Evolutionary conservation across 1,140 invertebrate species (phyloP).

Genomic region (Ips typographus): DNA sequence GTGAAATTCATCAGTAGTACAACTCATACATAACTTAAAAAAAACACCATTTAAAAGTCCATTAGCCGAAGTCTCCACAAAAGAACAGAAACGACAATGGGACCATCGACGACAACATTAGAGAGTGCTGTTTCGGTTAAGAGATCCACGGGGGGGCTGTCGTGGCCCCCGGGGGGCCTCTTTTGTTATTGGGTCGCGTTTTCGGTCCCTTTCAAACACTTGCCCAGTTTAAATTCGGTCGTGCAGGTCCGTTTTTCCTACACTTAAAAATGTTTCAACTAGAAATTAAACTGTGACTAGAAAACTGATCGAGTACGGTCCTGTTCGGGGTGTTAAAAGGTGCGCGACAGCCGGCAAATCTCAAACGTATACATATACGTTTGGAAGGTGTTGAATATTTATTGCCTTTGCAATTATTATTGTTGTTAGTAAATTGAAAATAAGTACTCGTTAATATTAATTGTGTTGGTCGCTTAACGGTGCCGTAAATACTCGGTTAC

Average conservation of each 20-base stretch:
- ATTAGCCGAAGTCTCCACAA: slow-evolving; percentile 28
- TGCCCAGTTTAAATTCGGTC: slow-evolving; percentile 19
- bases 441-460: too few relatives aligned
- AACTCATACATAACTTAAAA: slow-evolving; percentile 2
- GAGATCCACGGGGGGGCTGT: slow-evolving; percentile 37
- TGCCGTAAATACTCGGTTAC: too few relatives aligned
- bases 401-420: too few relatives aligned
- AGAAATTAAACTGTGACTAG: neutral
- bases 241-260: neutral
- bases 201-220: slow-evolving; percentile 33
- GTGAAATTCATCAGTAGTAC: too few relatives aligned
- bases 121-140: slow-evolving; percentile 40
- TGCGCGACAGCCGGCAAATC: neutral
- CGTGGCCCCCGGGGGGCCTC: slow-evolving; percentile 32
- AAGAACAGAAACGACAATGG: slow-evolving; percentile 38
- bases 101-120: slow-evolving; percentile 40
- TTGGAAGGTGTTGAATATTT: too few relatives aligned
- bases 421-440: too few relatives aligned
- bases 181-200: slow-evolving; percentile 9
- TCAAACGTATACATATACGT: neutral
- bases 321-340: neutral
- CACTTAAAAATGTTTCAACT: neutral
- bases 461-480: too few relatives aligned
- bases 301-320: neutral
- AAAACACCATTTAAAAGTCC: slow-evolving; percentile 24